Percentiles rank a stretch among this genome's conserved stretches.
These are phyloP conservation scores for Dryadula phaetusa DNA, from an alignment of 2,888 invertebrate species.

Conservation along the genomic window DNA sequence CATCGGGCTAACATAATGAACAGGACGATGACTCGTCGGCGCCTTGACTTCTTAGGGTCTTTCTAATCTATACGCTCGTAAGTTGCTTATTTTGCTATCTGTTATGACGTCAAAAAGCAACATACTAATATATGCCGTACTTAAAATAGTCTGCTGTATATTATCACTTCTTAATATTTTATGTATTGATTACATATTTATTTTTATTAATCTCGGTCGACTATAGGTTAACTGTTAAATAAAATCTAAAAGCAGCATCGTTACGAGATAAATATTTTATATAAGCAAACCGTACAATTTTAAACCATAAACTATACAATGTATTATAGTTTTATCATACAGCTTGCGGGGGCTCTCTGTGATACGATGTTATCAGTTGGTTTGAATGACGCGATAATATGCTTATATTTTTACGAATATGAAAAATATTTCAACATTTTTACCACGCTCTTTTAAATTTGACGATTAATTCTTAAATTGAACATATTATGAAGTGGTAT, in stretches of 20 bases:
- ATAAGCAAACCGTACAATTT: slow-evolving; percentile 1
- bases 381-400: slow-evolving; percentile 71
- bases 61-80: slow-evolving; percentile 39
- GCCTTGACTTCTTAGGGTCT: slow-evolving; percentile 49
- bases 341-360: slow-evolving; percentile 62
- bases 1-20: slow-evolving; percentile 71
- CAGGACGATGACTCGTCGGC: slow-evolving; percentile 68
- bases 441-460: slow-evolving; percentile 50
- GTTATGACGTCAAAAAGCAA: slow-evolving; percentile 6
- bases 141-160: not conserved
- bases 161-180: slow-evolving; percentile 6
- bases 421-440: slow-evolving; percentile 57
- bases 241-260: not conserved
- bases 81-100: slow-evolving; percentile 19
- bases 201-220: no score
- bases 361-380: slow-evolving; percentile 68
- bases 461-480: not conserved
- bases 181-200: not conserved
- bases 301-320: slow-evolving; percentile 9
- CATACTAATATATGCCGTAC: not conserved
- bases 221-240: not conserved
- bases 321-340: slow-evolving; percentile 52
- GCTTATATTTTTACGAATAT: slow-evolving; percentile 69
- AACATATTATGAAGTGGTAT: not conserved
- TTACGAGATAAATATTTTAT: not conserved